A percentile compares a stretch with the other conserved stretches of the same genome.
phyloP scores from a whole-genome alignment of 2,888 invertebrate species.

The Abrostola triplasia region DNA sequence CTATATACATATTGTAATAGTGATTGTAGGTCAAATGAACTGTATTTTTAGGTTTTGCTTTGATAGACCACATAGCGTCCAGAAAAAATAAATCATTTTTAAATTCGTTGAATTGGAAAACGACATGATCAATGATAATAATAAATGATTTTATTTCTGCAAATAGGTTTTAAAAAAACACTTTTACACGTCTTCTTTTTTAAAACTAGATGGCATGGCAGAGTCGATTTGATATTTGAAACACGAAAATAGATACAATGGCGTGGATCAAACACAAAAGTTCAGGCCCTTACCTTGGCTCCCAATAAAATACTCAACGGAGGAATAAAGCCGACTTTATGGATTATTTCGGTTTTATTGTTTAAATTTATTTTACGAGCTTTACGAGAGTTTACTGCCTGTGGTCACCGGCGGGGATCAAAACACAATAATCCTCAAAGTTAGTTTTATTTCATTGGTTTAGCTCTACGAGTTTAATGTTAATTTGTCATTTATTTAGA shows the following conservation, averaged over 20 bases:
- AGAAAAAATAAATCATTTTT: no score
- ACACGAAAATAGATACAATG: background rate
- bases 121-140: background rate
- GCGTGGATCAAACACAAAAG: slow-evolving; percentile 3
- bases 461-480: slow-evolving; percentile 4
- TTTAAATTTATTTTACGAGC: slow-evolving; percentile 43
- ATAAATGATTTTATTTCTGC: no score
- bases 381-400: slow-evolving; percentile 28
- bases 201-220: no score
- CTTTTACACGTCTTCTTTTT: no score
- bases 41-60: no score
- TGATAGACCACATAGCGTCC: no score
- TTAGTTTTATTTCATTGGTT: slow-evolving; percentile 34
- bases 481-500: slow-evolving; percentile 6
- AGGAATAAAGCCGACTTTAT: slow-evolving; percentile 43
- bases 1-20: no score
- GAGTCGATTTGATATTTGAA: background rate
- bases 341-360: slow-evolving; percentile 47
- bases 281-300: slow-evolving; percentile 8
- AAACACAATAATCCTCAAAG: slow-evolving; percentile 32
- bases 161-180: no score
- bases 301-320: slow-evolving; percentile 30
- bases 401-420: slow-evolving; percentile 35
- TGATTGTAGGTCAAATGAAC: no score
- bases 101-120: no score